Base-by-base conservation (phyloP, 2,888 invertebrate species). In the Hartigia nigra region DNA sequence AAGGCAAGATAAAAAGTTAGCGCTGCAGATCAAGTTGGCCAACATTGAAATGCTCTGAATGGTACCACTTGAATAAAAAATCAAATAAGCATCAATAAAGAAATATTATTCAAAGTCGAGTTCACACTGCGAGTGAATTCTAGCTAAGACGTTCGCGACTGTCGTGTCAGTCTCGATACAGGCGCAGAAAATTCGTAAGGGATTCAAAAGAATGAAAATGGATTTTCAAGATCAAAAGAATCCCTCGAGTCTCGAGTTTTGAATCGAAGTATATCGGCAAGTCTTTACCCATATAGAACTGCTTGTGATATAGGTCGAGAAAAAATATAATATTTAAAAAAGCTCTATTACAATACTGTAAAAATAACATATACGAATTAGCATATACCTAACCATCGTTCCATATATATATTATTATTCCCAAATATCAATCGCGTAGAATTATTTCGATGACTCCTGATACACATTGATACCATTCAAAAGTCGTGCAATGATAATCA, bases 61-160 rank as follows among this genome's bases (percentile, higher is more conserved):
- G 12, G 1, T 3, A 31, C 31, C 72, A 32, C 32, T 72, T 72
- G 72, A 31, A 72, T 31, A 32, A 12, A 12, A 72, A 32, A 72
- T 72, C 72, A 72, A 72, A 72, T 32, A 32, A 72, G 14, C 72
- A 72, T 31, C 31, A 14, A 31, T 72, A 72, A 72, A 72, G 72
- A 31, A 72, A 72, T 31, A 72, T 72, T 11, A 55, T 72, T 72
- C 31, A 72, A 32, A 72, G 31, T 5, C 23, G 55, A 55, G 9
- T 55, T 55, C 55, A 55, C 55, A 55, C 23, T 55, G 55, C 55
- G 5, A 55, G 23, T 55, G 23, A 55, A 55, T 23, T 23, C 39
- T 23, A 14, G 9, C 39, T 14, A 55, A 55, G 23, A 23, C 55
- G 5, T 55, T 55, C 55, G 23, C 23, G 55, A 14, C 55, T 55